Evolutionary conservation across 1,140 invertebrate genomes (phyloP), one percentile per base, ranked within the genome.

Genomic region (Megalopta genalis): DNA sequence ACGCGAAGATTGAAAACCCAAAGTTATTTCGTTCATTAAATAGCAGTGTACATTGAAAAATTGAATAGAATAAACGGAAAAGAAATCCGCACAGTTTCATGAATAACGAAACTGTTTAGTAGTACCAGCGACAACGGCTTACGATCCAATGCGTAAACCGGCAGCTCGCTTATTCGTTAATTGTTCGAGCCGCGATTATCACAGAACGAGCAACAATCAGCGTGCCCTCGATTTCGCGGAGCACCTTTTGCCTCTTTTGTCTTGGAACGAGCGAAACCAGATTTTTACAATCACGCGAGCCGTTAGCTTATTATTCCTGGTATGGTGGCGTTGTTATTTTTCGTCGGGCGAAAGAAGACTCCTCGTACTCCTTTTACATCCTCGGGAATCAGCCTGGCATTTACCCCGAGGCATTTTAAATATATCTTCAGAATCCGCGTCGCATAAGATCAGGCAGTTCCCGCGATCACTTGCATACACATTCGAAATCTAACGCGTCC

Each of bases 331-430:
- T 80, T 64, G 75, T 72, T 74, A 72, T 46, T 14, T 16, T 23
- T 39, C 60, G 27, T 10, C 39, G 21, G 0, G 27, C 39, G 62
- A 64, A 81, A 73, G 79, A 84, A 59, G 69, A 46, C 57, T n/a
- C 39, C 54, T 75, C 59, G 54, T 82, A 72, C 68, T 78, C 70
- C 74, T 85, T 82, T 82, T 85, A 72, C 67, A 69, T 79, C 49
- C 60, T 37, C 60, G 60, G 25, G 25, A 69, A 68, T 65, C 73
- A 49, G 42, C 23, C 79, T 81, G 79, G 57, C 79, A 81, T 81
- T 81, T 81, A 69, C 66, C n/a, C n/a, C 2, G 23, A 77, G 73
- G 46, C 66, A 77, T 67, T 63, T 80, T 68, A 81, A 81, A 49
- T 64, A n/a, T 57, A 81, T 76, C 65, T 70, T 64, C 63, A 66